Evolutionary conservation across 1,140 invertebrate genomes (phyloP).

Genomic region (Pogonomyrmex barbatus): DNA sequence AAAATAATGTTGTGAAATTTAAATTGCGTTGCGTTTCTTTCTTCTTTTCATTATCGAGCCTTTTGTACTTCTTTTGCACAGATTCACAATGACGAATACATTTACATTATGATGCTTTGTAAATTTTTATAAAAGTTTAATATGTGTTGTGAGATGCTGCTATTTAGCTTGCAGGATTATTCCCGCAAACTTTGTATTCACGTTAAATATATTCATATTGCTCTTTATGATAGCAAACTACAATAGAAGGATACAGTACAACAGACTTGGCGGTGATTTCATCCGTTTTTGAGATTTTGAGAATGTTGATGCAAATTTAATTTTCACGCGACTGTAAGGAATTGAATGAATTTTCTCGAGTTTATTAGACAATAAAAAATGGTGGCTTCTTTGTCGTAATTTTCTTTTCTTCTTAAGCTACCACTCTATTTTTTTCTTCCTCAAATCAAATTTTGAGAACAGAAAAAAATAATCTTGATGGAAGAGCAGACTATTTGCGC

Average conservation of each 20-base stretch:
- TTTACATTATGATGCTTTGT: constrained; percentile 50
- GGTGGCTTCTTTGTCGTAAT: too few species aligned
- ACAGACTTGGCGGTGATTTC: neutral
- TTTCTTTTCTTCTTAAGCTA: neutral
- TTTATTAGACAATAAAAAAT: neutral
- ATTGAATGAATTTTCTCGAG: constrained; percentile 27
- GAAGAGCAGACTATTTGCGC: constrained; percentile 39
- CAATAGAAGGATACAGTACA: neutral
- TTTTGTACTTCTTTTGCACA: constrained; percentile 27
- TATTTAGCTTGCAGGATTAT: constrained; percentile 34
- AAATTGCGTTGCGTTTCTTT: constrained; percentile 37
- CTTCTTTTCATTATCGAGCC: constrained; percentile 41
- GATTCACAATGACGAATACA: constrained; percentile 17
- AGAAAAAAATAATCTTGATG: constrained; percentile 43
- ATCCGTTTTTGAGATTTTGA: neutral
- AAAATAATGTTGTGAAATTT: constrained; percentile 59
- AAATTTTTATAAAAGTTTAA: constrained; percentile 49
- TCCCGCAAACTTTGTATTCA: constrained; percentile 25
- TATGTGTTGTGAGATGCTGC: neutral
- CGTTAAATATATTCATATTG: constrained; percentile 16
- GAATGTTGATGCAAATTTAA: neutral
- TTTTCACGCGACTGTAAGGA: neutral
- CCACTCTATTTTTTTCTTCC: neutral
- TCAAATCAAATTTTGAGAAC: neutral
- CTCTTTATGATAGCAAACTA: neutral